phyloP scores from a whole-genome alignment of 92 coral and sea anemone species.

The Parazoanthus atlanticus region DNA sequence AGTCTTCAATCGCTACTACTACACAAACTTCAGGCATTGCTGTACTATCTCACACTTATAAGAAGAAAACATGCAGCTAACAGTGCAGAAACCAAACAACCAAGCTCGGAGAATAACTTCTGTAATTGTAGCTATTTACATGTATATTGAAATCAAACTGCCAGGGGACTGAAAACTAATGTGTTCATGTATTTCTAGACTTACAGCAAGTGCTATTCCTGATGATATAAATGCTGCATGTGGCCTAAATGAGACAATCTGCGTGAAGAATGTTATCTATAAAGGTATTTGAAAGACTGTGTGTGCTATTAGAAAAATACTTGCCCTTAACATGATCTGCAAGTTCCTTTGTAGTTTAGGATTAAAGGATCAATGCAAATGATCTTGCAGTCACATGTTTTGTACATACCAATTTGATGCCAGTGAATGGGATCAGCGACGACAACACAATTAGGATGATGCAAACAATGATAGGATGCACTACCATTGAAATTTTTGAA shows the following conservation, averaged over 20 bases:
- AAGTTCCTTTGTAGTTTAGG: not conserved
- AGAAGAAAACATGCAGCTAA: no score
- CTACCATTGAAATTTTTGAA: no score
- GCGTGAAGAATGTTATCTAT: constrained; percentile 66
- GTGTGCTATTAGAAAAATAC: not conserved
- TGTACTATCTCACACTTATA: no score
- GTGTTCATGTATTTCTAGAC: not conserved
- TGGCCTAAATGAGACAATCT: constrained; percentile 52
- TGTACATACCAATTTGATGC: not conserved
- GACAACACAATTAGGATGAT: not conserved
- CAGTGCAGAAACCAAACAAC: no score
- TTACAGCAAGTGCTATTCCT: constrained; percentile 65
- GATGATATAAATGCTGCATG: constrained; percentile 55
- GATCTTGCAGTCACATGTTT: not conserved
- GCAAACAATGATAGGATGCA: no score
- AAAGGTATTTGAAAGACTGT: constrained; percentile 52
- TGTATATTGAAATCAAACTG: no score
- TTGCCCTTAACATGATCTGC: no score
- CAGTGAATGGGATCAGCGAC: not conserved
- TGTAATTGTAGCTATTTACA: no score
- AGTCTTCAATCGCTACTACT: no score
- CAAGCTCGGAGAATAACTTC: no score
- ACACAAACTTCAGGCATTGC: no score
- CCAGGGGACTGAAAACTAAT: not conserved
- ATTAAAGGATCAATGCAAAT: not conserved